Evolutionary conservation across 2,113 vertebrate species (phyloP), one percentile per base, ranked within the genome.

Genomic region (Perca flavescens): DNA sequence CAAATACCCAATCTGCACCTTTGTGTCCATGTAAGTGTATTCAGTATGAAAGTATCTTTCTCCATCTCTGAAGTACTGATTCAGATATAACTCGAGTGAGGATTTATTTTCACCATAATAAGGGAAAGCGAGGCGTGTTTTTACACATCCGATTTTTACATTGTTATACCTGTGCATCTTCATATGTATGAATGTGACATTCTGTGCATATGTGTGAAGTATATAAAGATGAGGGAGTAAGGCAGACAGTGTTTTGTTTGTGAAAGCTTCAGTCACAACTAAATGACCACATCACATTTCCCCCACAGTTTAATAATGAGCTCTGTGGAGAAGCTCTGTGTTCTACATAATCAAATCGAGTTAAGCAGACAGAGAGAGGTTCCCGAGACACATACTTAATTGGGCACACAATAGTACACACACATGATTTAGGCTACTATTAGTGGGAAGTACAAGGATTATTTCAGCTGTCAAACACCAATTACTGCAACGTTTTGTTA

Each of bases 291-390:
- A 57, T 43, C 22, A 0, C 21, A 56, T 47, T 74, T 31, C 17
- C 74, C 49, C 66, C 40, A 76, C 40, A 76, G 69, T 15, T 68
- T 50, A 56, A 74, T 78, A 79, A 92, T 84, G 82, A 83, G 82
- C 78, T 86, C 77, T 71, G 65, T 69, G 64, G 71, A 80, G 87
- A 70, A 43, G 10, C 40, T 43, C 40, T 43, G 74, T 16, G 69
- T 36, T 80, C 62, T 86, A 66, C 78, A 88, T 84, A 87, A 87
- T 84, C 63, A 74, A 70, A 84, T 6, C 25, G 17, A 67, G 49
- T 83, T 56, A 53, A 60, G 50, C 9, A 61, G 40, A 58, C 64
- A 65, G 25, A 43, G 36, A 77, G n/a, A 82, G 63, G 74, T 36
- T 10, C 25, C 53, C 25, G n/a, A 68, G 21, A 80, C 56, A 63